Conservation (phyloP, 1,140 invertebrate species). For the Kradibia gibbosae region DNA sequence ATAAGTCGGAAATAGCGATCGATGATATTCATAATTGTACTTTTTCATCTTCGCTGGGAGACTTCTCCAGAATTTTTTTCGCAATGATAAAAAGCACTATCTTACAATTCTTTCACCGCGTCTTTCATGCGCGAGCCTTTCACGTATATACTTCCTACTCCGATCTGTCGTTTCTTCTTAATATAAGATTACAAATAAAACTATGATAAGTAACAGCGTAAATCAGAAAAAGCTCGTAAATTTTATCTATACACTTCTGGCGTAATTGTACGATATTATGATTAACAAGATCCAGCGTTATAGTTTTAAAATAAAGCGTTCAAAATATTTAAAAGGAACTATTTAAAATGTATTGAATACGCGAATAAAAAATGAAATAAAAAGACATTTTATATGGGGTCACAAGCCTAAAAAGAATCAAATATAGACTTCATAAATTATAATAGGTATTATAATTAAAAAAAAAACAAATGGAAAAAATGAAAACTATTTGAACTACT, state of each 20-base stretch:
- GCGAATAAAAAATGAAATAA: conserved; percentile 52
- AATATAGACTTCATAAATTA: conserved; percentile 70
- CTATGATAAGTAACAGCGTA: not conserved
- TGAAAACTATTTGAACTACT: conserved; percentile 50
- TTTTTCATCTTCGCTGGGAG: not conserved
- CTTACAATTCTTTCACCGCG: conserved; percentile 34
- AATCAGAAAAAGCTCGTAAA: conserved; percentile 29
- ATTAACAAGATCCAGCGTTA: conserved; percentile 14
- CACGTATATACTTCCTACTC: conserved; percentile 30
- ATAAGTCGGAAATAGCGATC: not conserved
- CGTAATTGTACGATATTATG: conserved; percentile 22
- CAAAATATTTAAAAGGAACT: conserved; percentile 39
- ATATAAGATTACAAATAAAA: conserved; percentile 19
- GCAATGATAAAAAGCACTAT: conserved; percentile 20
- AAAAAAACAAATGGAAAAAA: conserved; percentile 21
- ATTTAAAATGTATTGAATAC: conserved; percentile 28
- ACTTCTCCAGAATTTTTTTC: not conserved
- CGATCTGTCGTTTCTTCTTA: conserved; percentile 36
- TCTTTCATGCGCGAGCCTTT: conserved; percentile 26
- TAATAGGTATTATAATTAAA: conserved; percentile 61
- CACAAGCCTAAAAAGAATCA: conserved; percentile 71
- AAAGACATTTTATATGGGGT: conserved; percentile 60
- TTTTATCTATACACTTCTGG: conserved; percentile 42
- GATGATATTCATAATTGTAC: conserved; percentile 6
- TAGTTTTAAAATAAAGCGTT: conserved; percentile 43